These are phyloP conservation scores for Chrysodeixis includens DNA, from an alignment of 2,888 invertebrate genomes.

Conservation along the genomic window DNA sequence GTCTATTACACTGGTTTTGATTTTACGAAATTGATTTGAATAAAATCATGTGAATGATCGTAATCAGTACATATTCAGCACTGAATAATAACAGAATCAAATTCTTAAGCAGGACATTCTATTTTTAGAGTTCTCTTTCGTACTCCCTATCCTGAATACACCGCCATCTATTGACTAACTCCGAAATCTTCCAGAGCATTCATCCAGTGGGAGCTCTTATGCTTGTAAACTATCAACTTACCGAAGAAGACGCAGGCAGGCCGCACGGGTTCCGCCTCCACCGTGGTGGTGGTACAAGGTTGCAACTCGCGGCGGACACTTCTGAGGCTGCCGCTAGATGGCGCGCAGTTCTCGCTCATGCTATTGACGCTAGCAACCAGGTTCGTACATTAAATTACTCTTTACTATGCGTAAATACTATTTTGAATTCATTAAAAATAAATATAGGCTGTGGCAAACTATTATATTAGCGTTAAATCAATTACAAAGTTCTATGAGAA, in stretches of 20 bases:
- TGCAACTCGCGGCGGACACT: slow-evolving; percentile 95
- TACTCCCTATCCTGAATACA: neutral
- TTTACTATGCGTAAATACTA: neutral
- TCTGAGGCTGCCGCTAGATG: slow-evolving; percentile 93
- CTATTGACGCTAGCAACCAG: slow-evolving; percentile 93
- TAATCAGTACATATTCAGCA: no score
- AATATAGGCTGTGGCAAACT: no score
- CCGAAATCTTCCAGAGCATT: slow-evolving; percentile 90
- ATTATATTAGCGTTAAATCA: neutral
- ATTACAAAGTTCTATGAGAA: neutral
- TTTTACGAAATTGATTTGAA: no score
- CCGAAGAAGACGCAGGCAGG: slow-evolving; percentile 91
- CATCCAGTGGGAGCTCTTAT: slow-evolving; percentile 97
- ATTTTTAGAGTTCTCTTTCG: no score
- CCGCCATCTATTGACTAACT: slow-evolving; percentile 51
- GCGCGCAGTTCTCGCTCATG: slow-evolving; percentile 93
- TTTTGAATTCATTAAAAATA: neutral
- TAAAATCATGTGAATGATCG: no score
- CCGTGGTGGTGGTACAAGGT: slow-evolving; percentile 91
- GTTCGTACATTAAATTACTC: slow-evolving; percentile 68
- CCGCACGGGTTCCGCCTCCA: slow-evolving; percentile 92
- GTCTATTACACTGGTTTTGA: no score
- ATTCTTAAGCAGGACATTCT: no score
- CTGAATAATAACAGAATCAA: no score
- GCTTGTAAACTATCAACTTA: slow-evolving; percentile 94